phyloP scores from a whole-genome alignment of 2,113 vertebrate species.

The Pagrus major region DNA sequence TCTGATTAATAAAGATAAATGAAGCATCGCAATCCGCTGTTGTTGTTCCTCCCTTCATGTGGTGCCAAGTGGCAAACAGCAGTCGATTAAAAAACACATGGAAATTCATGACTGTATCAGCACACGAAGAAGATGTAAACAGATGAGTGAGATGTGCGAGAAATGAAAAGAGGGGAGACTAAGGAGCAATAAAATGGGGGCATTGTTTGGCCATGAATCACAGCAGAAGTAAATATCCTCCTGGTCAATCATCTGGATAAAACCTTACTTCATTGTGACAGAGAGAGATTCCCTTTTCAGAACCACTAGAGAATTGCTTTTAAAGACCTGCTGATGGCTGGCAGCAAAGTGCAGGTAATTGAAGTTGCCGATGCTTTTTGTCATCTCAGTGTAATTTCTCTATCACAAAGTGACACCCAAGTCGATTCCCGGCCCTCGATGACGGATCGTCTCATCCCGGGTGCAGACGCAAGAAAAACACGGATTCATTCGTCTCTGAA shows the following conservation, averaged over 20 bases:
- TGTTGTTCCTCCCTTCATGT: slow-evolving; percentile 32
- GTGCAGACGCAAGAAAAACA: slow-evolving; percentile 65
- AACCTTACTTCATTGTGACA: slow-evolving; percentile 55
- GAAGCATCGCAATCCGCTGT: slow-evolving; percentile 45
- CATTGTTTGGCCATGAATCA: slow-evolving; percentile 35
- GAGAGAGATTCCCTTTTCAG: slow-evolving; percentile 58
- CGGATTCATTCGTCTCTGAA: slow-evolving; percentile 75
- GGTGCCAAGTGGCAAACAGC: slow-evolving; percentile 43
- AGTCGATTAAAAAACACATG: slow-evolving; percentile 5
- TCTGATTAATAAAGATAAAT: slow-evolving; percentile 80
- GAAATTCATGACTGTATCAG: slow-evolving; percentile 15
- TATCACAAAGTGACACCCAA: slow-evolving; percentile 74
- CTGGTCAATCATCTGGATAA: slow-evolving; percentile 53
- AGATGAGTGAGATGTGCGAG: neutral
- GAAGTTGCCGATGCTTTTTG: slow-evolving; percentile 74
- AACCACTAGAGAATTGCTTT: slow-evolving; percentile 63
- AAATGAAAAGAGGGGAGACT: slow-evolving; percentile 2
- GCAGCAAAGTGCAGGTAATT: slow-evolving; percentile 74
- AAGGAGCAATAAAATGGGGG: slow-evolving; percentile 6
- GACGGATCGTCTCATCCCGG: slow-evolving; percentile 78
- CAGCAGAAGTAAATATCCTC: slow-evolving; percentile 52
- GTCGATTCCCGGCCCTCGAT: slow-evolving; percentile 74
- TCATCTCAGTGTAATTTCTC: slow-evolving; percentile 82
- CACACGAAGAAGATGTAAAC: slow-evolving; percentile 20
- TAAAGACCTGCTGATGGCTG: slow-evolving; percentile 73